A percentile compares a stretch with the other conserved stretches of the same genome.
These are phyloP conservation scores for Scolopax rusticola DNA, from an alignment of 2,797 vertebrate genomes.

Conservation along the genomic window DNA sequence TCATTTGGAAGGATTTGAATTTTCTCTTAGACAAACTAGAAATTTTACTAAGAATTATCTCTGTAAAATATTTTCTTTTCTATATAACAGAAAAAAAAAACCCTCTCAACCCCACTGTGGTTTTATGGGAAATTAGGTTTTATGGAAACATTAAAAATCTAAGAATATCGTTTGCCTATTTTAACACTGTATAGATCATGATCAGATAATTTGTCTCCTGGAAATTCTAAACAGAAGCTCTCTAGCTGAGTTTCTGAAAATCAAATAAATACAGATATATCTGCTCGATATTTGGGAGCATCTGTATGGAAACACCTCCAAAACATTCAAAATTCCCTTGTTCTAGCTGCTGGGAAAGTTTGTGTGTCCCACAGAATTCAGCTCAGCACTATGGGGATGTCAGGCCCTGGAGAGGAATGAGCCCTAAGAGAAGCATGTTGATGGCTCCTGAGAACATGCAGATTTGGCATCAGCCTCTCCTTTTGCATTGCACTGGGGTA, in stretches of 20 bases:
- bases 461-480: background rate
- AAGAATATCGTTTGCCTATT: background rate
- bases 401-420: background rate
- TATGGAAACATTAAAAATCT: background rate
- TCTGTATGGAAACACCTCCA: background rate
- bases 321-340: background rate
- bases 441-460: too few species aligned
- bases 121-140: background rate
- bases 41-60: background rate
- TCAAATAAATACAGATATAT: background rate
- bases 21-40: background rate
- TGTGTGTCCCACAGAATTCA: background rate
- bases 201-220: background rate
- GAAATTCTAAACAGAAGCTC: background rate
- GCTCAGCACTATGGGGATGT: accelerated
- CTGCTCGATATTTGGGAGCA: background rate
- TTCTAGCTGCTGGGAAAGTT: background rate
- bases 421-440: accelerated
- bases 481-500: background rate
- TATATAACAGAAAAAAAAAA: background rate
- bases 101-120: accelerated
- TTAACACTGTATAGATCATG: background rate
- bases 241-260: background rate
- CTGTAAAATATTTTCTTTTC: background rate
- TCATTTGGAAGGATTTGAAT: background rate